Evolutionary conservation across 2,113 vertebrate genomes (phyloP), one percentile per base, ranked within the genome.

Genomic region (Galeopterus variegatus): DNA sequence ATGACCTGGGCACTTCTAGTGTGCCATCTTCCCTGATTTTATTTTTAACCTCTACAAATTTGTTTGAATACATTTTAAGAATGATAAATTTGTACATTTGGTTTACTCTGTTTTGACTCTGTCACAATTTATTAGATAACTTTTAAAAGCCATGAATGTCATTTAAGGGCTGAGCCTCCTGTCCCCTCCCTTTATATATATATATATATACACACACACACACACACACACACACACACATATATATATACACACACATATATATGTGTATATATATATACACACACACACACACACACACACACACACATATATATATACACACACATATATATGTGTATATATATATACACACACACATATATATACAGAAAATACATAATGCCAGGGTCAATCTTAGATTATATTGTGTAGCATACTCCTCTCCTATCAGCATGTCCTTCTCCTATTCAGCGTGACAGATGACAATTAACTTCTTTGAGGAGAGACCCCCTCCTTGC

Each of bases 21-120:
- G 41, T 41, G 41, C 41, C 4, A 41, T 41, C 41, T 41, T 41
- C 41, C 41, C 41, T 81, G 3, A 65, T 24, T 96, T 95, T 92
- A 85, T 88, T 95, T 97, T 73, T 84, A 95, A 82, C 0, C 12
- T 86, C 73, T 86, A 95, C 6, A 97, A 60, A 52, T 87, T 21
- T 72, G 56, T 48, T 82, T 95, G 31, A 26, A 8, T 84, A 50
- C 8, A 95, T 95, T 95, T 94, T 83, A 83, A 96, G n/a, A 73
- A 72, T 62, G 21, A 72, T 79, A 50, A 60, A n/a, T 19, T 76
- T 95, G 3, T 81, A 6, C 50, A 60, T 94, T 93, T 67, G 13
- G 31, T 84, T 84, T 93, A 83, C 62, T 48, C 86, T 56, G 33
- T 90, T 92, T 94, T 94, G 19, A 90, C n/a, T 58, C 54, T 48